A percentile compares a stretch with the other conserved stretches of the same genome.
These are phyloP conservation scores for Kradibia gibbosae DNA, from an alignment of 1,140 invertebrate species.

Conservation along the genomic window DNA sequence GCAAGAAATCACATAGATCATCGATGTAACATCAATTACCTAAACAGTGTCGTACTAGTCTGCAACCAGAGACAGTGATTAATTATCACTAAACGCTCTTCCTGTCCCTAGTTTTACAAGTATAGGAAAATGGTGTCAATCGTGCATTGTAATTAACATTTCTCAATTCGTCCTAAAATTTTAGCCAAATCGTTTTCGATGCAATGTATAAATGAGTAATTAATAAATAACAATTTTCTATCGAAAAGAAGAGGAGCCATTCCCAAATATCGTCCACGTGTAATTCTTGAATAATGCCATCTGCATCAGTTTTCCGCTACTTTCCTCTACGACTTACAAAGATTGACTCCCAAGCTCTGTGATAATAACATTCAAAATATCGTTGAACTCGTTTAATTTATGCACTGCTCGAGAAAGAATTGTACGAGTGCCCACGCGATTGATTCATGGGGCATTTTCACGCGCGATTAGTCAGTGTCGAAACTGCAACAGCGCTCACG, in stretches of 20 bases:
- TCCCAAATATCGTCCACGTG: too few relatives aligned
- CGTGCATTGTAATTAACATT: too few relatives aligned
- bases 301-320: too few relatives aligned
- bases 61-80: neutral
- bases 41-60: neutral
- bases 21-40: neutral
- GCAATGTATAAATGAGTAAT: too few relatives aligned
- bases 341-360: too few relatives aligned
- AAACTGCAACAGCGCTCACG: neutral
- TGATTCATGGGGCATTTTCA: slow-evolving; percentile 36
- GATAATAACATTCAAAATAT: neutral
- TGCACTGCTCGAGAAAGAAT: neutral
- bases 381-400: slow-evolving; percentile 7
- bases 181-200: too few relatives aligned
- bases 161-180: too few relatives aligned
- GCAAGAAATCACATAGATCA: slow-evolving; percentile 26
- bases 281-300: too few relatives aligned
- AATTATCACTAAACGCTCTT: neutral
- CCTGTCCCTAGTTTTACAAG: neutral
- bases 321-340: too few relatives aligned
- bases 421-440: neutral
- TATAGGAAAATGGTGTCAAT: neutral
- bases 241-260: too few relatives aligned
- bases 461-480: slow-evolving; percentile 33
- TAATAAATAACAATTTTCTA: too few relatives aligned